These are phyloP conservation scores for Aphelocoma californica DNA, from an alignment of 2,797 vertebrate genomes.

Conservation along the genomic window DNA sequence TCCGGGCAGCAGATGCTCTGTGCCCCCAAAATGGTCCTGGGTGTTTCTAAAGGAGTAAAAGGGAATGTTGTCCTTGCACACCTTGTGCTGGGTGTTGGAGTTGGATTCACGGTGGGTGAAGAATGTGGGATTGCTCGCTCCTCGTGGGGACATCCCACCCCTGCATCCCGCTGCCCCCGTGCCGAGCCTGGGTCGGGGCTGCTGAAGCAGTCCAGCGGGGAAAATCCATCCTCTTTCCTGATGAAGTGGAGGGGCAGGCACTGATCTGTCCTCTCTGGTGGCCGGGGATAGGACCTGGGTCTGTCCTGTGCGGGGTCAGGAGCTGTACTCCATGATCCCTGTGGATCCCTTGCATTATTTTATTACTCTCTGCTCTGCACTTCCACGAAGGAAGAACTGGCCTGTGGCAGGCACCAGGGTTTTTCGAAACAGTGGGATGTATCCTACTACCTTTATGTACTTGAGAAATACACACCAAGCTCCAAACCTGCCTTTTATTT, in stretches of 20 bases:
- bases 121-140: not conserved
- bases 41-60: not conserved
- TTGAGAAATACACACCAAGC: not conserved
- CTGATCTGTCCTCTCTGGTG: not conserved
- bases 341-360: not conserved
- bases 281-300: not conserved
- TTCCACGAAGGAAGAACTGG: not conserved
- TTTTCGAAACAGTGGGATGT: not conserved
- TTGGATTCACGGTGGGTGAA: not conserved
- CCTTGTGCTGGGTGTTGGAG: not conserved
- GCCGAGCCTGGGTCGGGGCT: not conserved
- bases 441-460: not conserved
- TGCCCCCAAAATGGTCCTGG: not conserved
- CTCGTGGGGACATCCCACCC: not conserved
- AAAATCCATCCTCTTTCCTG: not conserved
- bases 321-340: not conserved
- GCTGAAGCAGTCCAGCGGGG: not conserved
- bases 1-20: not conserved
- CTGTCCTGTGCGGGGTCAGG: not conserved
- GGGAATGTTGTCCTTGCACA: not conserved
- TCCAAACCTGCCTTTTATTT: not conserved
- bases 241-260: not conserved
- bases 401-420: not conserved
- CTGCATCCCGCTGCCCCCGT: rapidly evolving
- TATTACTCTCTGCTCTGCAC: rapidly evolving